Evolutionary conservation across 2,888 invertebrate species (phyloP).

Genomic region (Chesias legatella): DNA sequence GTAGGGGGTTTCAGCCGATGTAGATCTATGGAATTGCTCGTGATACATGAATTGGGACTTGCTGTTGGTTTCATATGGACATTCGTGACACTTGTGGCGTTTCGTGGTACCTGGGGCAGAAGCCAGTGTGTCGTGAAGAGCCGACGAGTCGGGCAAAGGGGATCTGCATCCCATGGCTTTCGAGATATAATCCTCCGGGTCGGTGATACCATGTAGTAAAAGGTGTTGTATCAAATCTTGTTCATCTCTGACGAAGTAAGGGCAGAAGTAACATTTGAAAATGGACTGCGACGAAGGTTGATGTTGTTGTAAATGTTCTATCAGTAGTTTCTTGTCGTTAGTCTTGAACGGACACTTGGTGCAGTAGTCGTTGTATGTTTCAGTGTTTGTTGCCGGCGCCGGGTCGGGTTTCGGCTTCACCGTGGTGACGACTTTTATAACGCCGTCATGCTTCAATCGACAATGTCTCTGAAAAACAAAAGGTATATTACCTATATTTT

Average conservation of each 20-base stretch:
- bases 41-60: constrained; percentile 93
- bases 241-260: constrained; percentile 87
- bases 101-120: constrained; percentile 67
- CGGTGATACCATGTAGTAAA: constrained; percentile 81
- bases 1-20: constrained; percentile 84
- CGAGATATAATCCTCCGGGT: constrained; percentile 79
- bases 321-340: constrained; percentile 79
- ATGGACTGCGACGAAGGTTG: constrained; percentile 83
- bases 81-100: constrained; percentile 88
- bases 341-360: constrained; percentile 87
- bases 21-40: constrained; percentile 87
- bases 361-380: constrained; percentile 72
- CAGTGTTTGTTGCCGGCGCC: constrained; percentile 46
- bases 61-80: constrained; percentile 92
- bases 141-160: constrained; percentile 42
- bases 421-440: constrained; percentile 84
- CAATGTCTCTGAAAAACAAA: constrained; percentile 84
- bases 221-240: constrained; percentile 85
- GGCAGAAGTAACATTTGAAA: constrained; percentile 90
- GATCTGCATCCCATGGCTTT: constrained; percentile 67
- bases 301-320: constrained; percentile 85
- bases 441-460: constrained; percentile 88
- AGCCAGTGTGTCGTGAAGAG: constrained; percentile 24
- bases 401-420: constrained; percentile 68
- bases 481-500: background rate